Conservation (phyloP, 1,140 invertebrate genomes). For the Listronotus bonariensis region DNA sequence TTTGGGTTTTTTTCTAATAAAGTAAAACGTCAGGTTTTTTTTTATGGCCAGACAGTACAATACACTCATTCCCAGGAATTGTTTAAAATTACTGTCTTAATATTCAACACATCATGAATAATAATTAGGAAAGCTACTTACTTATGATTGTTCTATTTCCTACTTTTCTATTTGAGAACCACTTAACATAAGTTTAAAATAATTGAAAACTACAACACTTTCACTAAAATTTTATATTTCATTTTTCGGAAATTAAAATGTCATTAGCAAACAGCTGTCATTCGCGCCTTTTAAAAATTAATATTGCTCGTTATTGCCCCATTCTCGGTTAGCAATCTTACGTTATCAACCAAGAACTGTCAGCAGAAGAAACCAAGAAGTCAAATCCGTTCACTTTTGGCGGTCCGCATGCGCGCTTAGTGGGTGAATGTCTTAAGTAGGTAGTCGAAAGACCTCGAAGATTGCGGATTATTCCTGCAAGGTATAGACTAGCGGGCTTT, state of each 20-base stretch:
- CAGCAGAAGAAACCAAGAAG: constrained; percentile 43
- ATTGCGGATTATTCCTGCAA: constrained; percentile 36
- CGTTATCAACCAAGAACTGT: constrained; percentile 41
- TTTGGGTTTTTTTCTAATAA: too few relatives aligned
- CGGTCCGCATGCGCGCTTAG: constrained; percentile 44
- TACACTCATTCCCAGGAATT: too few relatives aligned
- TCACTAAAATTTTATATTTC: constrained; percentile 16
- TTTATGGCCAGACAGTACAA: too few relatives aligned
- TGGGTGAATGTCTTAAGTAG: constrained; percentile 49
- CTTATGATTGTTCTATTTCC: constrained; percentile 21
- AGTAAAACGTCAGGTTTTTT: too few relatives aligned
- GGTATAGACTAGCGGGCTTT: constrained; percentile 15
- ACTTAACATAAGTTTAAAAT: constrained; percentile 2
- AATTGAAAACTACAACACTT: constrained; percentile 15
- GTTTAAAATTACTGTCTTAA: too few relatives aligned
- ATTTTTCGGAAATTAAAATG: constrained; percentile 12
- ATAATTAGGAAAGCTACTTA: constrained; percentile 24
- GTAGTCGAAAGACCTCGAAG: constrained; percentile 43
- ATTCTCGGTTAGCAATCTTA: constrained; percentile 27
- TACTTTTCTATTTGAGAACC: constrained; percentile 5
- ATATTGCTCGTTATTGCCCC: constrained; percentile 16
- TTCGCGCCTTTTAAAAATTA: not conserved
- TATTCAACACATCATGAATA: not conserved
- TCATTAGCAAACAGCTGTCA: not conserved
- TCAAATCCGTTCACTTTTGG: constrained; percentile 39